Evolutionary conservation across 2,797 vertebrate genomes (phyloP).

Genomic region (Phataginus tetradactyla): DNA sequence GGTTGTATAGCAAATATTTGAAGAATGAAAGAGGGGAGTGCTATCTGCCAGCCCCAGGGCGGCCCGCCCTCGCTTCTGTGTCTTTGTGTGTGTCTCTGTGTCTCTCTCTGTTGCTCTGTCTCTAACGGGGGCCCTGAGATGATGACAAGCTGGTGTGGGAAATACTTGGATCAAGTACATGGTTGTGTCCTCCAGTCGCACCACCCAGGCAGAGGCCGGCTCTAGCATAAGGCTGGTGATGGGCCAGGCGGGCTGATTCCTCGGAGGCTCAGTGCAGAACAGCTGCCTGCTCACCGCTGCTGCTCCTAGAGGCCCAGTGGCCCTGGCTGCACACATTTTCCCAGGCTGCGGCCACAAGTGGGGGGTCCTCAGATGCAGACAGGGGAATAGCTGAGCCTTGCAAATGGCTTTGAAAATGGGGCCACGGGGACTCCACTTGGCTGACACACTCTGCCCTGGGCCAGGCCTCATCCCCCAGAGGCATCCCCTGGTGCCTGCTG

Average conservation of each 20-base stretch:
- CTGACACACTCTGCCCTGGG: conserved; percentile 69
- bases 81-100: background rate
- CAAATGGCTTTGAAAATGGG: conserved; percentile 75
- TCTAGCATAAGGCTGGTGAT: conserved; percentile 2
- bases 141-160: conserved; percentile 18
- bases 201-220: conserved; percentile 59
- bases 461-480: conserved; percentile 35
- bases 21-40: background rate
- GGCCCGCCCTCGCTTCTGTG: accelerated
- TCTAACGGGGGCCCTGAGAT: background rate
- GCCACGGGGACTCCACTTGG: conserved; percentile 72
- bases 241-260: conserved; percentile 26
- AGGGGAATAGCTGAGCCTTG: conserved; percentile 74
- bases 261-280: conserved; percentile 30
- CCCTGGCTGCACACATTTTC: conserved; percentile 69
- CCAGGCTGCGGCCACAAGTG: conserved; percentile 62
- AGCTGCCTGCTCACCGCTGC: conserved; percentile 44
- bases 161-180: conserved; percentile 19
- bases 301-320: background rate
- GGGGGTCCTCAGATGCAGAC: conserved; percentile 66
- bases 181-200: background rate
- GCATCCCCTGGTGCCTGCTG: conserved; percentile 35
- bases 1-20: background rate
- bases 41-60: no score
- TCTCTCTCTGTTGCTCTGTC: background rate